A percentile compares a stretch with the other conserved stretches of the same genome.
phyloP scores from a whole-genome alignment of 2,888 invertebrate genomes.

The Erpobdella octoculata region DNA sequence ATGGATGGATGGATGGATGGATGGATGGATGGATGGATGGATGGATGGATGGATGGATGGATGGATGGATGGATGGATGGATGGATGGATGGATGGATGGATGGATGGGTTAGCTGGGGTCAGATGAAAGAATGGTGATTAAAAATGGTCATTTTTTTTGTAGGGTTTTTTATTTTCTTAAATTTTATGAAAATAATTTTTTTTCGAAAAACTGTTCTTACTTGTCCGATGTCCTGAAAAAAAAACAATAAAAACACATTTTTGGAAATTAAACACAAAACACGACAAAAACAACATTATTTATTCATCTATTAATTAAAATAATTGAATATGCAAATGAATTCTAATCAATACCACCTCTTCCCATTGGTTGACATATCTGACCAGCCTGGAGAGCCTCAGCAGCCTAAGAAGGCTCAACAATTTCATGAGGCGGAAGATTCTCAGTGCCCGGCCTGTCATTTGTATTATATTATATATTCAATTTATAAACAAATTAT shows the following conservation, averaged over 20 bases:
- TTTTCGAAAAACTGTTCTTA: too few relatives aligned
- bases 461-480: too few relatives aligned
- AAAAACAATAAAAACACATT: background rate
- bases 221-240: constrained; percentile 8
- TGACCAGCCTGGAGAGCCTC: constrained; percentile 86
- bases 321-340: background rate
- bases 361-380: constrained; percentile 99
- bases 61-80: too few relatives aligned
- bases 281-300: background rate
- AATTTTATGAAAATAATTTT: too few relatives aligned
- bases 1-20: background rate
- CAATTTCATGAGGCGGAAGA: constrained; percentile 90
- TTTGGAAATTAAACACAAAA: background rate
- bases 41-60: background rate
- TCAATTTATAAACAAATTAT: too few relatives aligned
- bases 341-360: constrained; percentile 63
- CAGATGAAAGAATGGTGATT: too few relatives aligned
- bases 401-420: constrained; percentile 87
- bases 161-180: too few relatives aligned
- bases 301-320: background rate
- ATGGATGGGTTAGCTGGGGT: too few relatives aligned
- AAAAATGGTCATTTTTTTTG: too few relatives aligned
- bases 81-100: too few relatives aligned
- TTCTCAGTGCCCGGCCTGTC: constrained; percentile 76
- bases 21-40: background rate